Evolutionary conservation across 1,140 invertebrate genomes (phyloP), one percentile per base, ranked within the genome.

Genomic region (Cydia strobilella): DNA sequence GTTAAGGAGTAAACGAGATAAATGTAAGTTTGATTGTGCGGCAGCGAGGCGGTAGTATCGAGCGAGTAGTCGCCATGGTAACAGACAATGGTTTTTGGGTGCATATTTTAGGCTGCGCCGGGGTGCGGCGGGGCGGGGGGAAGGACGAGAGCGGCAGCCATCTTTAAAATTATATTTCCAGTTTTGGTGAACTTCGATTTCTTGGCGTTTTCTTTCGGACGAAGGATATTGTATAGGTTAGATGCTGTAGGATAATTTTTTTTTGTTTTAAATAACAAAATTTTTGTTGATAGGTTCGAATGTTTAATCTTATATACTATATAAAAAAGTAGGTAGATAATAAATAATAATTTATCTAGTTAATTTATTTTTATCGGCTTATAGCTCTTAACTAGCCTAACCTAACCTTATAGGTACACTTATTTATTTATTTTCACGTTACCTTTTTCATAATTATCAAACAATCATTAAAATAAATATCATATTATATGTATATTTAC

Each of bases 1-100:
- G 76, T 85, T 81, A 77, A 83, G 81, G 91, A 84, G 90, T 81
- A 84, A 93, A 86, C 83, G 91, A 91, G 92, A 93, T 86, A 75
- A 86, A 77, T 84, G 77, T 87, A 91, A 79, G 79, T 82, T 84
- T 88, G 83, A 84, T 86, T 82, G 80, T 87, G 80, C 82, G 82
- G 75, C 86, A 86, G 83, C 83, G 78, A 86, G 81, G 76, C 74
- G 72, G 69, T 75, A 83, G 85, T 93, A 93, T 93, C 88, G 91
- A 91, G 90, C 90, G 90, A 84, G 48, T 76, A 76, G 92, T 93
- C 86, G 87, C 86, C 88, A 93, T 93, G 87, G 90, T 82, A 91
- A 93, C 92, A 92, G 87, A 93, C 90, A 91, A 92, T 91, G 89
- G 90, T 86, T 92, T 93, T 93, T 86, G 90, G 92, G 92, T 93